A percentile compares a stretch with the other conserved stretches of the same genome.
phyloP scores from a whole-genome alignment of 1,140 invertebrate genomes.

The Sipha flava region DNA sequence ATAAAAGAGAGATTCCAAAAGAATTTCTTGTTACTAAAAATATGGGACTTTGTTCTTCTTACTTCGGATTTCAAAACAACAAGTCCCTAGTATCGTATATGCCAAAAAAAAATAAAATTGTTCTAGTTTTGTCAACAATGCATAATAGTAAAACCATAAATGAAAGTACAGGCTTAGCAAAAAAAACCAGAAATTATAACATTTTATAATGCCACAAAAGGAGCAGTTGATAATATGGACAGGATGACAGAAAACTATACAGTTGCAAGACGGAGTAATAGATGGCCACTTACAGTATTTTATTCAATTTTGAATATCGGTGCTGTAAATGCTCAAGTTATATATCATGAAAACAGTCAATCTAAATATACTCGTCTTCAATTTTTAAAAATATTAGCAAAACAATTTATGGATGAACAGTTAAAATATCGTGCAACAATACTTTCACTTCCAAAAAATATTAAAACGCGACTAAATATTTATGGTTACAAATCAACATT shows the following conservation, averaged over 20 bases:
- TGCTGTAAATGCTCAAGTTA: not conserved
- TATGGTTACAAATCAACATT: not conserved
- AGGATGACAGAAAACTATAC: not conserved
- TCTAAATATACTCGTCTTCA: not conserved
- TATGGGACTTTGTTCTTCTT: not conserved
- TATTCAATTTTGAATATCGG: not conserved
- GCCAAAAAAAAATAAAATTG: not conserved
- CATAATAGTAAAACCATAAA: not conserved
- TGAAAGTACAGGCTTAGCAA: slow-evolving; percentile 15
- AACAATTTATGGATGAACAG: not conserved
- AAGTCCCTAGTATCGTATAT: not conserved
- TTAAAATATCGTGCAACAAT: not conserved
- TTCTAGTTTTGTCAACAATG: not conserved
- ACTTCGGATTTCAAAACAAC: not conserved
- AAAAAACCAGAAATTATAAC: slow-evolving; percentile 43
- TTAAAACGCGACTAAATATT: not conserved
- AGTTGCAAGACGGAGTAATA: not conserved
- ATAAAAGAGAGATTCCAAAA: not conserved
- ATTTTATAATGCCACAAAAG: slow-evolving; percentile 45
- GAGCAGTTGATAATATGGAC: slow-evolving; percentile 44
- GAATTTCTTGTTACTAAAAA: not conserved
- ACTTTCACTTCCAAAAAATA: not conserved
- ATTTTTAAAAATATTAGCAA: not conserved
- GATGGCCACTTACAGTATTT: not conserved
- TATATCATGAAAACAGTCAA: not conserved